These are phyloP conservation scores for Elysia crispata DNA, from an alignment of 2,888 invertebrate species.

Conservation along the genomic window DNA sequence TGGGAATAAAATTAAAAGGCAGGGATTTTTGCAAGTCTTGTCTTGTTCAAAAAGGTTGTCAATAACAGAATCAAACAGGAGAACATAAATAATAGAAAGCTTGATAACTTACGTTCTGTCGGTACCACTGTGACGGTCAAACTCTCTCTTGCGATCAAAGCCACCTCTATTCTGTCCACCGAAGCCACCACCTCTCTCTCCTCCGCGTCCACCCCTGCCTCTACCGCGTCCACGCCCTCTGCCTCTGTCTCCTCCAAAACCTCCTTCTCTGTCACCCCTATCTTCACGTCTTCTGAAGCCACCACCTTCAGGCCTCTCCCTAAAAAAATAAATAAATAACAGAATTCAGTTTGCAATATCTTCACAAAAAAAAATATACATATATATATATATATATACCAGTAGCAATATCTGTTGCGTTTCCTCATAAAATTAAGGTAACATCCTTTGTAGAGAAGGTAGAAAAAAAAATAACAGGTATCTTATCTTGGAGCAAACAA, in stretches of 20 bases:
- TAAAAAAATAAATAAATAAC: conserved; percentile 12
- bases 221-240: conserved; percentile 60
- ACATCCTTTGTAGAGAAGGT: too few relatives aligned
- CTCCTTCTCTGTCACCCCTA: conserved; percentile 51
- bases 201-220: conserved; percentile 57
- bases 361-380: too few relatives aligned
- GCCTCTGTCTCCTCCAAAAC: conserved; percentile 53
- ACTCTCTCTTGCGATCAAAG: conserved; percentile 88
- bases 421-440: too few relatives aligned
- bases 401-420: too few relatives aligned
- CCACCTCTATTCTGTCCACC: conserved; percentile 60
- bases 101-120: conserved; percentile 89
- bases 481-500: too few relatives aligned
- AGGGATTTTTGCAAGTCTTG: too few relatives aligned
- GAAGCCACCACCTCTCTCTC: conserved; percentile 58
- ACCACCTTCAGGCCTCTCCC: conserved; percentile 57
- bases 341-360: too few relatives aligned
- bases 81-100: not conserved
- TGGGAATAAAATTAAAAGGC: too few relatives aligned
- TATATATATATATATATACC: too few relatives aligned
- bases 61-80: not conserved
- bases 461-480: too few relatives aligned
- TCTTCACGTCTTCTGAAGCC: conserved; percentile 52
- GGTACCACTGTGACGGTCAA: conserved; percentile 95
- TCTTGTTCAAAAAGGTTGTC: too few relatives aligned